These are phyloP conservation scores for Tringa solitaria DNA, from an alignment of 2,113 vertebrate species.

Conservation along the genomic window DNA sequence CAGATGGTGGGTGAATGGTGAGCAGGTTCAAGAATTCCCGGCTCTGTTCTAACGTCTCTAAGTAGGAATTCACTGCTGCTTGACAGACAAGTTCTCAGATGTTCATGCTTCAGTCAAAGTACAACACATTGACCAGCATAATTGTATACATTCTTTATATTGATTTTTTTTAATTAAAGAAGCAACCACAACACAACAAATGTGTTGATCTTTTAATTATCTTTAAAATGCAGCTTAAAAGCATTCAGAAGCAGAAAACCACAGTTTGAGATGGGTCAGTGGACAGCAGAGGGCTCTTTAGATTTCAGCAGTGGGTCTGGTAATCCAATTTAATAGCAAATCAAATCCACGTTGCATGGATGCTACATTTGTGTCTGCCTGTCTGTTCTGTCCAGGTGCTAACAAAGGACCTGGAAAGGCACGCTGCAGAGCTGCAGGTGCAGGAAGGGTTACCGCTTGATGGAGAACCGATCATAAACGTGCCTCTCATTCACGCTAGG, in stretches of 20 bases:
- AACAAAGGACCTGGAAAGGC: constrained; percentile 90
- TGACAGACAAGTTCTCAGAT: not conserved
- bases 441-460: constrained; percentile 82
- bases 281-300: not conserved
- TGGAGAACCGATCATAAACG: constrained; percentile 85
- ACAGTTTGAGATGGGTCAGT: not conserved
- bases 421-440: constrained; percentile 86
- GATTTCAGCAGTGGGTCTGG: not conserved
- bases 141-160: no score
- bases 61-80: not conserved
- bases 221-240: not conserved
- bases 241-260: not conserved
- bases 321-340: not conserved
- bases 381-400: constrained; percentile 78
- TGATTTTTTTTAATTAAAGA: not conserved
- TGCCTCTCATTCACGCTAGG: constrained; percentile 91
- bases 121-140: not conserved
- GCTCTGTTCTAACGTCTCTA: not conserved
- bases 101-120: not conserved
- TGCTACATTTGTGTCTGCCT: not conserved
- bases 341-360: not conserved
- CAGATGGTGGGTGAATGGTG: not conserved
- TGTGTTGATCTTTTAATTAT: not conserved
- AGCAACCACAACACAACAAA: accelerated
- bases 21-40: not conserved